Base-by-base conservation (phyloP, 30 jellyfish, hydroid and myxozoan genomes). In the Turritopsis rubra region DNA sequence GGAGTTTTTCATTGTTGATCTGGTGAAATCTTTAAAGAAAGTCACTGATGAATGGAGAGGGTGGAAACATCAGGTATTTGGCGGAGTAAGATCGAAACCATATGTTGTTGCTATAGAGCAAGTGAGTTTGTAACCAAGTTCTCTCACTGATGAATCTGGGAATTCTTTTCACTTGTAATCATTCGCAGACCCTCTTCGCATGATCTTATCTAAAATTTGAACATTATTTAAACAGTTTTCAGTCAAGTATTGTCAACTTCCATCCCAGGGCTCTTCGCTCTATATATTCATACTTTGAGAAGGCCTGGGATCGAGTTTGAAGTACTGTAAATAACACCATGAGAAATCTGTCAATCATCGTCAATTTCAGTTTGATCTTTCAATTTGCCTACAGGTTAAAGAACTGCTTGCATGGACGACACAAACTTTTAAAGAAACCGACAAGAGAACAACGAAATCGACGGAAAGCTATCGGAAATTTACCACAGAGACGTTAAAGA, bases 31-130 rank as follows among this genome's bases (percentile, higher is more conserved):
- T 21, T 75, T 87, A 85, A 81, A 81, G 74, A 79, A 88, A 22
- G 83, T 87, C 24, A 87, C 95, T n/a, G 83, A 87, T 65, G 95
- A 87, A 74, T 87, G 95, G 95, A 75, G 89, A 65, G 77, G 87
- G 25, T 87, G 95, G 95, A 87, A 87, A 54, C 95, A 87, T 65
- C 82, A 87, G 72, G 24, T 80, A 21, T 87, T 80, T 87, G 95
- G 95, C 28, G 89, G 89, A 26, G 68, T 87, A 53, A 52, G 87
- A 21, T 86, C 95, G 0, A 87, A 80, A 26, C 89, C 89, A 16
- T 87, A 87, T 70, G 95, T 87, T 21, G 89, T 89, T 1, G 82
- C 95, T 7, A 86, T 87, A 80, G 95, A 87, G 29, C 95, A 87
- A 81, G 95, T 87, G 5, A 72, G 80, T 73, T 20, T 19, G 8